Percentiles rank a stretch among this genome's conserved stretches.
These are phyloP conservation scores for Chlorops oryzae DNA, from an alignment of 1,140 invertebrate species.

Conservation along the genomic window DNA sequence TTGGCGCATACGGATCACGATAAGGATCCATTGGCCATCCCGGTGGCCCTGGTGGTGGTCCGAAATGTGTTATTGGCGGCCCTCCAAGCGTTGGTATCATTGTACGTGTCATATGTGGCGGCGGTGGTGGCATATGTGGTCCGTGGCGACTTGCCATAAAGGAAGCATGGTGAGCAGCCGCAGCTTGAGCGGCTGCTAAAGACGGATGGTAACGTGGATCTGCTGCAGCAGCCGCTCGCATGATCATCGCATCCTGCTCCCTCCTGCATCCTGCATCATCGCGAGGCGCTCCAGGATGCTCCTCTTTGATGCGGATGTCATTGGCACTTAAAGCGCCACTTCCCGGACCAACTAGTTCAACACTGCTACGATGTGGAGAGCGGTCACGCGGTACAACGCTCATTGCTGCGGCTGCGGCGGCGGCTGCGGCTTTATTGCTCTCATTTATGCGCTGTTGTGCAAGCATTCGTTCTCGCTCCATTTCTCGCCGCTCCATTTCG, in stretches of 20 bases:
- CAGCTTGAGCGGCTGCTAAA: slow-evolving; percentile 32
- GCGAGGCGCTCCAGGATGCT: slow-evolving; percentile 51
- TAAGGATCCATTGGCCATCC: slow-evolving; percentile 56
- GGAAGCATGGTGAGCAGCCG: slow-evolving; percentile 43
- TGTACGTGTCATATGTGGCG: slow-evolving; percentile 52
- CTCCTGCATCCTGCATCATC: no score
- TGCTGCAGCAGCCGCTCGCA: slow-evolving; percentile 29
- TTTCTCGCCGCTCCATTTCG: slow-evolving; percentile 61
- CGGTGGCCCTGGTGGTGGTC: slow-evolving; percentile 51
- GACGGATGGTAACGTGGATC: slow-evolving; percentile 47
- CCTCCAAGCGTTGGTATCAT: slow-evolving; percentile 51
- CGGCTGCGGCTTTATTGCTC: slow-evolving; percentile 50
- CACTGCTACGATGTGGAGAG: slow-evolving; percentile 64
- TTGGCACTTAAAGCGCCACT: no score
- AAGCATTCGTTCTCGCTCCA: slow-evolving; percentile 54
- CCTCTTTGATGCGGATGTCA: slow-evolving; percentile 59
- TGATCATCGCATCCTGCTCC: slow-evolving; percentile 52
- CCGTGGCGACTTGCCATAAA: slow-evolving; percentile 51
- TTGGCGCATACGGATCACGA: slow-evolving; percentile 62
- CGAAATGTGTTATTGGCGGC: slow-evolving; percentile 55
- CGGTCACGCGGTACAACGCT: slow-evolving; percentile 51
- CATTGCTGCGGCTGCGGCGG: slow-evolving; percentile 44
- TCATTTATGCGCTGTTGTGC: slow-evolving; percentile 54
- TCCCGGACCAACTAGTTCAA: slow-evolving; percentile 48
- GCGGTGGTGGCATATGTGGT: slow-evolving; percentile 51